These are phyloP conservation scores for Budorcas taxicolor DNA, from an alignment of 2,113 vertebrate genomes.

Conservation along the genomic window DNA sequence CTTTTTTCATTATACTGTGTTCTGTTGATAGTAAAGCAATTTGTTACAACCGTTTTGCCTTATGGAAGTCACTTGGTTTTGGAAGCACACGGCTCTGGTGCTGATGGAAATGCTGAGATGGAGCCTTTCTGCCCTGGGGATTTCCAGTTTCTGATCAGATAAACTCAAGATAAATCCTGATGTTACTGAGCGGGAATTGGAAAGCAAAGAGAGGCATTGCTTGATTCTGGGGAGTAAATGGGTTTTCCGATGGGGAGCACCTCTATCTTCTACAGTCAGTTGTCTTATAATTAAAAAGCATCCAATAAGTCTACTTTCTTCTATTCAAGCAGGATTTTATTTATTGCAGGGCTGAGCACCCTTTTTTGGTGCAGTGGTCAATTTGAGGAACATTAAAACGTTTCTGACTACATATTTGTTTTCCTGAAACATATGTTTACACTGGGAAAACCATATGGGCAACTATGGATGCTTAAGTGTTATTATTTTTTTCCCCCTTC, in stretches of 20 bases:
- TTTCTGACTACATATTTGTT: neutral
- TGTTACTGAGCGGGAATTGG: neutral
- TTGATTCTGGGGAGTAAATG: neutral
- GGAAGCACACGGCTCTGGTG: neutral
- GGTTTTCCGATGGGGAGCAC: neutral
- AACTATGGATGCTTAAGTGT: neutral
- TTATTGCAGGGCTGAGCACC: neutral
- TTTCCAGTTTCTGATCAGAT: constrained; percentile 31
- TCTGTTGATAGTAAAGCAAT: neutral
- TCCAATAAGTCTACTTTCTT: neutral
- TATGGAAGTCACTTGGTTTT: neutral
- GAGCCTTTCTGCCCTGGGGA: constrained; percentile 17
- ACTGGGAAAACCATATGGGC: neutral
- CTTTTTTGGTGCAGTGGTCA: neutral
- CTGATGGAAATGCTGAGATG: constrained; percentile 36
- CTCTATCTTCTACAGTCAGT: neutral
- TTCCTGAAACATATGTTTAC: neutral
- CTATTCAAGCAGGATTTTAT: neutral
- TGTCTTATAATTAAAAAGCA: neutral
- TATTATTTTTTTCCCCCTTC: neutral
- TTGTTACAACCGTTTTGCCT: neutral
- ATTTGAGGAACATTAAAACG: neutral
- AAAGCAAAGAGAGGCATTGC: neutral
- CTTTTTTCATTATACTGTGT: neutral
- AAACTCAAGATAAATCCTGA: neutral